Conservation (phyloP, 2,888 invertebrate genomes). For the Dryobota labecula region DNA sequence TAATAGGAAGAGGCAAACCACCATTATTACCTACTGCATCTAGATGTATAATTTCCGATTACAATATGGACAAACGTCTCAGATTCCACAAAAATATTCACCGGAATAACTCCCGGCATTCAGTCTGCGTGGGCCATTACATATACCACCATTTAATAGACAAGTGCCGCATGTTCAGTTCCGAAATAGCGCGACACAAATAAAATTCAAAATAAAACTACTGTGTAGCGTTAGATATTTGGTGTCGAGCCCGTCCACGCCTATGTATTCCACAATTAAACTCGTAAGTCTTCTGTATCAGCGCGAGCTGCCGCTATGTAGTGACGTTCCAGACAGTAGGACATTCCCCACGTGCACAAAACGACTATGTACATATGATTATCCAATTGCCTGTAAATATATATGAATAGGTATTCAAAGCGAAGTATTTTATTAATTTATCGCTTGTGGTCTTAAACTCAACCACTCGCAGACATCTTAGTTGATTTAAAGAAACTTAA, state of each 20-base stretch:
- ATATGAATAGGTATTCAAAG: constrained; percentile 31
- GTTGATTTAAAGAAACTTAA: neutral
- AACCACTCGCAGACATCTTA: neutral
- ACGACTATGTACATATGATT: constrained; percentile 33
- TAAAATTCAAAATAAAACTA: constrained; percentile 90
- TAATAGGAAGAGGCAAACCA: constrained; percentile 16
- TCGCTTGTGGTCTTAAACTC: constrained; percentile 14
- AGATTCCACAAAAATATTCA: constrained; percentile 64
- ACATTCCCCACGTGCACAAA: constrained; percentile 49
- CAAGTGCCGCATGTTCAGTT: constrained; percentile 87
- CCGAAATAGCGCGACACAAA: constrained; percentile 90
- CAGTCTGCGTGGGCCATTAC: constrained; percentile 81
- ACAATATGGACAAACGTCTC: constrained; percentile 24
- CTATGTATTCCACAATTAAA: constrained; percentile 79
- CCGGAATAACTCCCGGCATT: constrained; percentile 74
- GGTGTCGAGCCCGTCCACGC: constrained; percentile 77
- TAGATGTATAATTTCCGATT: constrained; percentile 16
- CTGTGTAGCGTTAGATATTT: constrained; percentile 87
- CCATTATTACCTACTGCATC: neutral
- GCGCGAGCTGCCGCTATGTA: constrained; percentile 41
- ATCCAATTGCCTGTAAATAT: constrained; percentile 42
- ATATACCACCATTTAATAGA: constrained; percentile 83
- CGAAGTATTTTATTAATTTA: constrained; percentile 22
- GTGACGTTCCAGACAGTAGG: constrained; percentile 41
- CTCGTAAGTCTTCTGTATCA: constrained; percentile 69